A percentile compares a stretch with the other conserved stretches of the same genome.
Evolutionary conservation across 1,140 invertebrate species (phyloP).

Genomic region (Drosophila subpulchrella): DNA sequence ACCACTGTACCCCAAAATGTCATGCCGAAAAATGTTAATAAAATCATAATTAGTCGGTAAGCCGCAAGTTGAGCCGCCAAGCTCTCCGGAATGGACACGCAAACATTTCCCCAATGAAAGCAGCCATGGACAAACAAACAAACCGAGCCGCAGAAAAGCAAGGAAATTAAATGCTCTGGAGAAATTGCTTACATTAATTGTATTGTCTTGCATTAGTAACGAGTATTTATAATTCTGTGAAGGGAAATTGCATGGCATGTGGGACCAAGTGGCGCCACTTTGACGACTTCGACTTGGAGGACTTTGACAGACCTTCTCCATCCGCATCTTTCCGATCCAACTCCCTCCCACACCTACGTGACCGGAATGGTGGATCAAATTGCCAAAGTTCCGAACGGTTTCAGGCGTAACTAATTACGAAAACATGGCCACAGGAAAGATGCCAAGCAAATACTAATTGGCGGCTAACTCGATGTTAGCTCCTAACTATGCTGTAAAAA

Average conservation of each 20-base stretch:
- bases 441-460: constrained; percentile 59
- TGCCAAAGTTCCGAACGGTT: constrained; percentile 45
- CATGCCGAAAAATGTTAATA: constrained; percentile 76
- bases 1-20: constrained; percentile 47
- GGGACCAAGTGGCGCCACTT: constrained; percentile 63
- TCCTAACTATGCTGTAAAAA: constrained; percentile 59
- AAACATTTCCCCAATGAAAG: constrained; percentile 32
- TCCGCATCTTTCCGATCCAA: neutral
- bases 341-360: constrained; percentile 31
- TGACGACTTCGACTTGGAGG: constrained; percentile 60
- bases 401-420: constrained; percentile 44
- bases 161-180: constrained; percentile 50
- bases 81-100: constrained; percentile 60
- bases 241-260: constrained; percentile 61
- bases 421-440: constrained; percentile 39
- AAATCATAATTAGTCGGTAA: constrained; percentile 46
- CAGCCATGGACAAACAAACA: constrained; percentile 17
- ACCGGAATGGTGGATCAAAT: constrained; percentile 16
- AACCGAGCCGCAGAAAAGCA: constrained; percentile 17
- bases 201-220: constrained; percentile 67
- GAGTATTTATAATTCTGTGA: constrained; percentile 48
- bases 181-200: constrained; percentile 59
- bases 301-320: constrained; percentile 62
- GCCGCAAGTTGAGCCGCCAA: constrained; percentile 8
- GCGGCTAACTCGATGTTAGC: constrained; percentile 51